Percentiles rank a stretch among this genome's conserved stretches.
Evolutionary conservation across 2,113 vertebrate genomes (phyloP).

Genomic region (Trachemys scripta): DNA sequence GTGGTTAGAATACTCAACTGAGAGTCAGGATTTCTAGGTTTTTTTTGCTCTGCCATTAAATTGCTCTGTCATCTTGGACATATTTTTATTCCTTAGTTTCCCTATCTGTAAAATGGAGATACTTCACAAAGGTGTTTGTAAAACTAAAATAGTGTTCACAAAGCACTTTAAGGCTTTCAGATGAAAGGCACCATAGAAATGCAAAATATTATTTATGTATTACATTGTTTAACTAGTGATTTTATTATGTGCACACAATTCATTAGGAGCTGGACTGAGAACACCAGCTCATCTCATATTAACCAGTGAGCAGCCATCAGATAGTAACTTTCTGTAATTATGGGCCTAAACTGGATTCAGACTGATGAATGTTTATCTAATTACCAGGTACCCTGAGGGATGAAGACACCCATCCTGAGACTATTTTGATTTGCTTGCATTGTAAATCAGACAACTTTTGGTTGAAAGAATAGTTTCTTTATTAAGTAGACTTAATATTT

Average conservation of each 20-base stretch:
- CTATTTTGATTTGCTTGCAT: background rate
- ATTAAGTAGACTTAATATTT: slow-evolving; percentile 4
- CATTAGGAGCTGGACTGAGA: rapidly evolving
- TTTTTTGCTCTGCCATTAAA: background rate
- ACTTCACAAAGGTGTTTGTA: too few species aligned
- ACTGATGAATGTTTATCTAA: rapidly evolving
- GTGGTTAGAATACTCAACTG: background rate
- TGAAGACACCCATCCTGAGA: background rate
- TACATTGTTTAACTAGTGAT: background rate
- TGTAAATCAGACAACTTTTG: background rate
- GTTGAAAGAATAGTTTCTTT: background rate
- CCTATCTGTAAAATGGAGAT: background rate
- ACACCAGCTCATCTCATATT: background rate
- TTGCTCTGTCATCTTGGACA: background rate
- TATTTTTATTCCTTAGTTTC: background rate
- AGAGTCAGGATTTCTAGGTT: background rate
- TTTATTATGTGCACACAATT: background rate
- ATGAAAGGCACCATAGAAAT: background rate
- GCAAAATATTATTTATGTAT: background rate
- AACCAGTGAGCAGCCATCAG: background rate
- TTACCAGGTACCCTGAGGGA: background rate
- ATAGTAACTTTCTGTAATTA: background rate
- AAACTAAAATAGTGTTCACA: too few species aligned
- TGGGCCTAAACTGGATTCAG: background rate
- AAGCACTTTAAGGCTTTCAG: too few species aligned